phyloP scores from a whole-genome alignment of 2,888 invertebrate genomes.

The Spodoptera littoralis region DNA sequence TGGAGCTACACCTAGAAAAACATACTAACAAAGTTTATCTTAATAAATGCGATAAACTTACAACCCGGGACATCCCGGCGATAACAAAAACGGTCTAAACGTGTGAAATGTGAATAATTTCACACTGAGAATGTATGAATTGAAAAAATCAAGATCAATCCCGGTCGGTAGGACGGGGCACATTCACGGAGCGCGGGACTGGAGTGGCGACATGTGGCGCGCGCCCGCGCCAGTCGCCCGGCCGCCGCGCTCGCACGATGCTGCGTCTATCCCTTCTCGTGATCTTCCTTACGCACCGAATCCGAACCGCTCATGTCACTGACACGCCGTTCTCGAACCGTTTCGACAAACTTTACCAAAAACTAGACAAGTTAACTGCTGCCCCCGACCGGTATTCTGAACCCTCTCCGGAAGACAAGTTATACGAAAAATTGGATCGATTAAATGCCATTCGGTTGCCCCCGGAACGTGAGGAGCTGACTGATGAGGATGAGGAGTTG shows the following conservation, averaged over 20 bases:
- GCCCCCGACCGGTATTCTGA: conserved; percentile 58
- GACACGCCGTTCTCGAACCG: conserved; percentile 74
- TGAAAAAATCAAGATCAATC: conserved; percentile 33
- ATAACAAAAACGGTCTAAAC: neutral
- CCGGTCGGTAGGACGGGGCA: conserved; percentile 31
- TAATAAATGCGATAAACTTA: conserved; percentile 16
- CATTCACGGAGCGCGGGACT: conserved; percentile 43
- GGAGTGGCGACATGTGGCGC: conserved; percentile 30
- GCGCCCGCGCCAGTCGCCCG: conserved; percentile 66
- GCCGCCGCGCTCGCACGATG: conserved; percentile 74
- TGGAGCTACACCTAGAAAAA: too few species aligned
- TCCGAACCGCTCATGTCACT: conserved; percentile 75
- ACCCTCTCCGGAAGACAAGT: conserved; percentile 60
- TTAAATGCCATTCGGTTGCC: conserved; percentile 68
- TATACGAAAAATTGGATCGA: conserved; percentile 76
- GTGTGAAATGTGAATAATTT: conserved; percentile 16
- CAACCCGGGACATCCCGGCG: conserved; percentile 15
- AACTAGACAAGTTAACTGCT: conserved; percentile 73
- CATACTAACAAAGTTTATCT: conserved; percentile 14
- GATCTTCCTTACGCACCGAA: conserved; percentile 69
- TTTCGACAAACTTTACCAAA: conserved; percentile 75
- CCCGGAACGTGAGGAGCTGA: conserved; percentile 66
- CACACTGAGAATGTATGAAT: conserved; percentile 4
- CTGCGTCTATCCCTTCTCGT: conserved; percentile 71
- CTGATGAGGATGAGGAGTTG: conserved; percentile 79